These are phyloP conservation scores for Cromileptes altivelis DNA, from an alignment of 2,113 vertebrate species.

Conservation along the genomic window DNA sequence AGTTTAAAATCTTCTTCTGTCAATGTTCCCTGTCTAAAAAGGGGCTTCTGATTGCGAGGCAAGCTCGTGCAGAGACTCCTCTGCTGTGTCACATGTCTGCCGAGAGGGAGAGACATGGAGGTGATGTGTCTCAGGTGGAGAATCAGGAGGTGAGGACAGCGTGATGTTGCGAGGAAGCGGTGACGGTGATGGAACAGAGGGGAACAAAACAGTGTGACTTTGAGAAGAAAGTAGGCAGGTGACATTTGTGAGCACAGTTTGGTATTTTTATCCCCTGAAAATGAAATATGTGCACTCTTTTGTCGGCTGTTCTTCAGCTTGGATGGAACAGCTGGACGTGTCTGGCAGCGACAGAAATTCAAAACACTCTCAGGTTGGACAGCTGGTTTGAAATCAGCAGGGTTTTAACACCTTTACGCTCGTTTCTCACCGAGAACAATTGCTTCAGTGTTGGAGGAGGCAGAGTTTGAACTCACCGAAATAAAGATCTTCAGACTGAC, in stretches of 20 bases:
- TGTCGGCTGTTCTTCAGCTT: neutral
- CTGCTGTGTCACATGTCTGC: neutral
- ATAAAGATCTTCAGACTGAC: too few species aligned
- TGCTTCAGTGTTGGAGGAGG: too few species aligned
- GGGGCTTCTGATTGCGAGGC: too few species aligned
- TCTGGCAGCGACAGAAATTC: neutral
- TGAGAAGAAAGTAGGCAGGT: neutral
- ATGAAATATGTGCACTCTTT: neutral
- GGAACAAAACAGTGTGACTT: neutral
- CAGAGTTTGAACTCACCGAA: too few species aligned
- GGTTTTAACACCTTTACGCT: neutral
- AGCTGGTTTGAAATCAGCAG: neutral
- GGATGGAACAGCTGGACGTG: neutral
- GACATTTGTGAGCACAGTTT: neutral
- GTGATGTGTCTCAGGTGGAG: neutral
- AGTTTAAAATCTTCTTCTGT: too few species aligned
- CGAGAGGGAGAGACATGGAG: neutral
- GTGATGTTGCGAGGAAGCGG: conserved; percentile 3
- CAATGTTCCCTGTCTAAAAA: too few species aligned
- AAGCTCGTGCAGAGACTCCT: neutral
- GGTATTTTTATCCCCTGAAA: neutral
- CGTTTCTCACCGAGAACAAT: neutral
- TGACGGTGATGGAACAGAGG: neutral
- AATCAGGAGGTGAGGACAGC: conserved; percentile 1
- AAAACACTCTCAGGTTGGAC: neutral